These are phyloP conservation scores for Parauchenoglanis punctatus DNA, from an alignment of 2,797 vertebrate species.

Conservation along the genomic window DNA sequence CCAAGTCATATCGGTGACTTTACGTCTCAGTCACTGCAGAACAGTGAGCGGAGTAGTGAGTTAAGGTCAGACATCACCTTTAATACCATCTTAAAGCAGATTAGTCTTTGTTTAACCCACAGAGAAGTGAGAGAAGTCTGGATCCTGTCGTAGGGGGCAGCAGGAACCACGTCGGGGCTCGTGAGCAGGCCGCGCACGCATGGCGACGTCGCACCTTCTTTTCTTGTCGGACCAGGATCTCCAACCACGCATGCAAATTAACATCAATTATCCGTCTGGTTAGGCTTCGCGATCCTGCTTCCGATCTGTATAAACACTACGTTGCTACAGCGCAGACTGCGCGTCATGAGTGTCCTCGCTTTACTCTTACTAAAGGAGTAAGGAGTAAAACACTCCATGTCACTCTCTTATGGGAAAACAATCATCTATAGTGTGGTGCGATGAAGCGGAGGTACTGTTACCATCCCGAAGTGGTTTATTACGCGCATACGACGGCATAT, in stretches of 20 bases:
- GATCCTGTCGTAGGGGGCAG: background rate
- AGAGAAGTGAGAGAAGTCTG: background rate
- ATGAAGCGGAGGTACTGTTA: background rate
- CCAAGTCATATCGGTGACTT: background rate
- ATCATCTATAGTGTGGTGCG: background rate
- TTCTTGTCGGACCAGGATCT: background rate
- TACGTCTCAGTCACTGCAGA: background rate
- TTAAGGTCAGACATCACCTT: background rate
- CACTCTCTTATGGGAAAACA: background rate
- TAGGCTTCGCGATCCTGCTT: background rate
- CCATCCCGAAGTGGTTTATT: background rate
- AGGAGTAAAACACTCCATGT: background rate
- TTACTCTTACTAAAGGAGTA: background rate
- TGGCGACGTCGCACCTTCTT: background rate
- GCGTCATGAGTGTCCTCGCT: background rate
- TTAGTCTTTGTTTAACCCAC: constrained; percentile 19
- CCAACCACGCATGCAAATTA: constrained; percentile 17
- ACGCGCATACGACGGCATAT: background rate
- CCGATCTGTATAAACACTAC: background rate
- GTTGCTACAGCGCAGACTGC: background rate
- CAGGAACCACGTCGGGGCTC: constrained; percentile 16
- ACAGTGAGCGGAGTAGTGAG: background rate
- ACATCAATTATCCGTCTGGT: background rate
- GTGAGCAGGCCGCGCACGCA: constrained; percentile 28
- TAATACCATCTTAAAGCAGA: background rate